Percentiles rank a stretch among this genome's conserved stretches.
Conservation (phyloP, 2,888 invertebrate species). For the Parnassius orleans region DNA sequence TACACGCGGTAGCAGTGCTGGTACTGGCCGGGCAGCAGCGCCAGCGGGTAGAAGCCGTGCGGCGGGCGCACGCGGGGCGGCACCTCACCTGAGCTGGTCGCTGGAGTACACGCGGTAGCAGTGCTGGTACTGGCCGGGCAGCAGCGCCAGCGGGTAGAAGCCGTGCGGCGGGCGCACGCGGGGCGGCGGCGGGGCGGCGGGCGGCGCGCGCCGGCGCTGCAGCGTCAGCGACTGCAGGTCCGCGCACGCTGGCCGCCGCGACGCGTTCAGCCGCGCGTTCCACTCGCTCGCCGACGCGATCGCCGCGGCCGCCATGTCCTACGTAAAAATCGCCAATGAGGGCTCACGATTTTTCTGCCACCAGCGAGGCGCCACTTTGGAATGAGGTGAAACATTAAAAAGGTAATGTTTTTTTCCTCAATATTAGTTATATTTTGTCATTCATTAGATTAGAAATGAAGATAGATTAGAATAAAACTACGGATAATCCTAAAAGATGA, state of each 20-base stretch:
- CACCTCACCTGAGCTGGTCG: slow-evolving; percentile 83
- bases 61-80: slow-evolving; percentile 88
- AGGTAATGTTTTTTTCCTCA: too few relatives aligned
- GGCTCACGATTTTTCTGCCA: too few relatives aligned
- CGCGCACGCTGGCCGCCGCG: slow-evolving; percentile 88
- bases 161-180: slow-evolving; percentile 75
- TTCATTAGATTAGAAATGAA: too few relatives aligned
- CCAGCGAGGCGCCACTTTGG: too few relatives aligned
- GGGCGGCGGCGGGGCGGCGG: slow-evolving; percentile 32
- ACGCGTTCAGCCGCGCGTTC: slow-evolving; percentile 92
- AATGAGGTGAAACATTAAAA: too few relatives aligned
- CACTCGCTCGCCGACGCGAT: slow-evolving; percentile 92
- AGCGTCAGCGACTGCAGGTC: slow-evolving; percentile 96
- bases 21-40: slow-evolving; percentile 98
- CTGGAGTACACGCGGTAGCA: slow-evolving; percentile 89
- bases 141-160: slow-evolving; percentile 94
- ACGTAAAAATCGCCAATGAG: slow-evolving; percentile 23
- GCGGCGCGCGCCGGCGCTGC: slow-evolving; percentile 77
- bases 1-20: slow-evolving; percentile 85
- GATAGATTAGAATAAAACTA: too few relatives aligned
- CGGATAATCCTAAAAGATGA: too few relatives aligned
- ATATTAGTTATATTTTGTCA: too few relatives aligned
- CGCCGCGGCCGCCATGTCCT: slow-evolving; percentile 90
- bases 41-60: slow-evolving; percentile 90
- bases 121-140: slow-evolving; percentile 98